Evolutionary conservation across 2,888 invertebrate species (phyloP), one percentile per base, ranked within the genome.

Genomic region (Ichneumon xanthorius): DNA sequence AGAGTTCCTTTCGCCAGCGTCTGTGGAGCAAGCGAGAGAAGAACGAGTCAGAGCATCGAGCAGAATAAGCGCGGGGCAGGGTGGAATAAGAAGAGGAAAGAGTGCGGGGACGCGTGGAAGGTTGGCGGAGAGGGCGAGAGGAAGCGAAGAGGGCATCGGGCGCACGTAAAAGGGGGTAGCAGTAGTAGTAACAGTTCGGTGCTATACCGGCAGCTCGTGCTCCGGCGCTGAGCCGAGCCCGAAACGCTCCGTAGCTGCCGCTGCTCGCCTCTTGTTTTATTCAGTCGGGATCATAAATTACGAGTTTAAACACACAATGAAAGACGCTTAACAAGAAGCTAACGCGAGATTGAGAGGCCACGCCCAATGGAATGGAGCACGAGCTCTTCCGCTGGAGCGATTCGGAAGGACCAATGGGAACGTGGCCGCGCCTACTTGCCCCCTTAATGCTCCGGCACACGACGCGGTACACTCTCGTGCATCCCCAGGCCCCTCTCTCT

Each of bases 261-360:
- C 72, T 37, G 65, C 89, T 82, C 82, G 86, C 85, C 93, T 93
- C 93, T 92, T 93, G 94, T 94, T 94, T 94, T 94, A 94, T 94
- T 93, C 94, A 94, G 93, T 94, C 93, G 92, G 93, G 92, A 93
- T 94, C 93, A 94, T 94, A 94, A 94, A 94, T 94, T 93, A 94
- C 93, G 93, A 94, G 93, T 94, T 94, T 94, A 94, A 94, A 94
- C 94, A 94, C 93, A 94, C 94, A 94, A 94, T 94, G 94, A 94
- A 94, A 94, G 94, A 94, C 94, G 93, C 93, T 94, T 94, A 94
- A 94, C 94, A 94, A 94, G 94, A 94, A 93, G 93, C 93, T 94
- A 94, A 94, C 93, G 94, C 93, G 94, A 94, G 93, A 93, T 94
- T 94, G 94, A 94, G 93, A 92, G 93, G 93, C 92, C 90, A 91